Conservation (phyloP, 2,797 vertebrate species). For the Mus caroli region DNA sequence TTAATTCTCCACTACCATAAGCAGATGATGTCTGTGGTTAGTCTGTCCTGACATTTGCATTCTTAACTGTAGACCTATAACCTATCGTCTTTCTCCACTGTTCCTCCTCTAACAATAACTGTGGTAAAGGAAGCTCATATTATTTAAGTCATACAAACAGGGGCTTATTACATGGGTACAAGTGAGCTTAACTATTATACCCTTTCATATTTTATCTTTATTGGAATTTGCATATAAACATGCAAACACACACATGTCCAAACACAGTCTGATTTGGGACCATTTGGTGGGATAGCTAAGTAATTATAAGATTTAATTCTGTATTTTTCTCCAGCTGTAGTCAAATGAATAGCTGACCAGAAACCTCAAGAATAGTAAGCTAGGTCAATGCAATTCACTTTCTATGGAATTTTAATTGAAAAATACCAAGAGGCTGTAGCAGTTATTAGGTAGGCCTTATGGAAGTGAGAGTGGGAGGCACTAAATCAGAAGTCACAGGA, state of each 20-base stretch:
- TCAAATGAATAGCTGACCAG: background rate
- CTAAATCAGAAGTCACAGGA: background rate
- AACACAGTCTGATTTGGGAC: background rate
- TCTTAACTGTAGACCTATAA: background rate
- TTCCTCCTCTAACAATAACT: conserved; percentile 16
- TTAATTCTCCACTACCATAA: background rate
- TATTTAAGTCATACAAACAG: background rate
- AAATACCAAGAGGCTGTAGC: background rate
- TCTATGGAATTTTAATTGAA: conserved; percentile 1
- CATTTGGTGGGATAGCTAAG: background rate
- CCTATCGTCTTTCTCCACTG: background rate
- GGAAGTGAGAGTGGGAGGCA: background rate
- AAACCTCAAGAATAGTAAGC: background rate
- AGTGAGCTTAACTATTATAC: background rate
- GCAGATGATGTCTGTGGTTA: background rate
- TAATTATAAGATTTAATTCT: background rate
- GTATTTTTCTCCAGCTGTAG: background rate
- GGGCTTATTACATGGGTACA: background rate
- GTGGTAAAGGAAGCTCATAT: background rate
- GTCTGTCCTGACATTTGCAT: background rate
- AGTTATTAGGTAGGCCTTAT: background rate
- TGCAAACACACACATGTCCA: background rate
- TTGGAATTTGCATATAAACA: background rate
- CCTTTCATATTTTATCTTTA: background rate
- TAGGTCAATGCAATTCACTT: background rate